These are phyloP conservation scores for Zygogramma bicolorata DNA, from an alignment of 2,888 invertebrate genomes.

Conservation along the genomic window DNA sequence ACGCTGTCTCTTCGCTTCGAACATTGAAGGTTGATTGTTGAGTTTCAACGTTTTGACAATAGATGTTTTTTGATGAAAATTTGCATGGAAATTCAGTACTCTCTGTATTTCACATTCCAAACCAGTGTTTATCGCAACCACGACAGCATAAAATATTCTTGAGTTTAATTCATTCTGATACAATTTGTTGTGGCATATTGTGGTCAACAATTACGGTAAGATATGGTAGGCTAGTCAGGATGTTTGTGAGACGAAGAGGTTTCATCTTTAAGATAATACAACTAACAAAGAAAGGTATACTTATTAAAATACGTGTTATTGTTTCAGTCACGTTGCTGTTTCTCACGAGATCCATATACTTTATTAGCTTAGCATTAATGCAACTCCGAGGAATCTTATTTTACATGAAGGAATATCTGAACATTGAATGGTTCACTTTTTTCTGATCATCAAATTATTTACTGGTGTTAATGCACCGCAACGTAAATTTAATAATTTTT, in stretches of 20 bases:
- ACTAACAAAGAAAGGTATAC: slow-evolving; percentile 57
- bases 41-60: no score
- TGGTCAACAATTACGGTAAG: slow-evolving; percentile 61
- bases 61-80: not conserved
- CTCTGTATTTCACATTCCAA: not conserved
- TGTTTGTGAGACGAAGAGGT: slow-evolving; percentile 46
- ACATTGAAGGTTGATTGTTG: no score
- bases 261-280: slow-evolving; percentile 14
- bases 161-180: slow-evolving; percentile 54
- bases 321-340: slow-evolving; percentile 68
- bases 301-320: slow-evolving; percentile 68
- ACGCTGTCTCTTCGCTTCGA: no score
- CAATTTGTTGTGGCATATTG: slow-evolving; percentile 61
- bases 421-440: slow-evolving; percentile 14
- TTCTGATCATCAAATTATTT: slow-evolving; percentile 32
- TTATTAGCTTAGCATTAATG: slow-evolving; percentile 59
- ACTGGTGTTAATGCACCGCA: slow-evolving; percentile 25
- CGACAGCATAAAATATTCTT: slow-evolving; percentile 46
- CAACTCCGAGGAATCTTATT: slow-evolving; percentile 54
- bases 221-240: slow-evolving; percentile 59
- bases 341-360: slow-evolving; percentile 66
- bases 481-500: slow-evolving; percentile 36
- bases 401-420: slow-evolving; percentile 20
- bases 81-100: not conserved
- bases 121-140: slow-evolving; percentile 2